A percentile compares a stretch with the other conserved stretches of the same genome.
Conservation (phyloP, 2,888 invertebrate species). For the Lycocerus yunnanus region DNA sequence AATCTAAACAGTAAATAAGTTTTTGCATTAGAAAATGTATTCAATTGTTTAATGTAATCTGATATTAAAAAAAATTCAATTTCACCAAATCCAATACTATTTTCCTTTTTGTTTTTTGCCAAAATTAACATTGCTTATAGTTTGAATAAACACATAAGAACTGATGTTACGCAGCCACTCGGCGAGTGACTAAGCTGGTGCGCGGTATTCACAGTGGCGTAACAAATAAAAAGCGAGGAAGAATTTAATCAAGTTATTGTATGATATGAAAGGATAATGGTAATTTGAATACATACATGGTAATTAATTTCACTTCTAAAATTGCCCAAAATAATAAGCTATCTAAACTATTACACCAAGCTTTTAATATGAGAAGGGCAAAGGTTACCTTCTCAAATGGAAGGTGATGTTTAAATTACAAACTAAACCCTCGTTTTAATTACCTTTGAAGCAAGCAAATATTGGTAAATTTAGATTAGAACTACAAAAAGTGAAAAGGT, state of each 20-base stretch:
- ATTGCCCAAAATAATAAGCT: background rate
- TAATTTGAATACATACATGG: background rate
- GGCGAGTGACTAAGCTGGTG: too few species aligned
- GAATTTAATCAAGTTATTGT: background rate
- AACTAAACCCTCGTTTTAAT: background rate
- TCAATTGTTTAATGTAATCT: background rate
- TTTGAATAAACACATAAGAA: too few species aligned
- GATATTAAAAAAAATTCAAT: too few species aligned
- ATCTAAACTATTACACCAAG: background rate
- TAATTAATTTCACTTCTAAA: background rate
- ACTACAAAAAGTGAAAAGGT: background rate
- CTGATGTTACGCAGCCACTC: too few species aligned
- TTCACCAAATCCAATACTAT: too few species aligned
- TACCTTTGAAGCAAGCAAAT: background rate
- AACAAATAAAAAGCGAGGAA: too few species aligned
- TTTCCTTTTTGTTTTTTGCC: too few species aligned
- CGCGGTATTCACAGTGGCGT: too few species aligned
- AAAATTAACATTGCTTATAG: too few species aligned
- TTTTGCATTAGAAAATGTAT: background rate
- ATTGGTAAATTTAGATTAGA: background rate
- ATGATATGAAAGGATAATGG: background rate
- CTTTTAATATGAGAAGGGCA: background rate
- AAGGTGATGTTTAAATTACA: background rate
- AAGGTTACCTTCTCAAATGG: background rate
- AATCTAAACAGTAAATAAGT: background rate